Conservation (phyloP, 2,888 invertebrate species). For the Cetonia aurata region DNA sequence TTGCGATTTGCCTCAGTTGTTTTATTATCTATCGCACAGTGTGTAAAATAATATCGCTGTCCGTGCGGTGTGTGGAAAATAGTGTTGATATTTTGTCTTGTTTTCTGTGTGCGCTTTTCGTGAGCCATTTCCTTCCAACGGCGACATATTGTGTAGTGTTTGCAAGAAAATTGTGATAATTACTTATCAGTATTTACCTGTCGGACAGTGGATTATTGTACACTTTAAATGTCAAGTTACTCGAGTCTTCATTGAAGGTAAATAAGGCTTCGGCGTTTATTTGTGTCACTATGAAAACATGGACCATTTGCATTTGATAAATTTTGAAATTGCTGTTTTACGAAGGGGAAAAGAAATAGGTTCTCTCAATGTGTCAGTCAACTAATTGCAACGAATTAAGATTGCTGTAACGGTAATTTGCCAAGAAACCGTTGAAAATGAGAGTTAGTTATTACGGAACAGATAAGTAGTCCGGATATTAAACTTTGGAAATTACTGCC, state of each 20-base stretch:
- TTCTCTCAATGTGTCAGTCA: neutral
- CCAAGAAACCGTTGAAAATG: constrained; percentile 13
- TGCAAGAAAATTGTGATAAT: constrained; percentile 32
- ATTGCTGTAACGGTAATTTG: constrained; percentile 6
- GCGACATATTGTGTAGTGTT: constrained; percentile 34
- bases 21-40: constrained; percentile 2
- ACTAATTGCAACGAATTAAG: neutral
- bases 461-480: constrained; percentile 37
- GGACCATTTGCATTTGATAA: constrained; percentile 30
- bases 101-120: constrained; percentile 20
- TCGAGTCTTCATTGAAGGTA: constrained; percentile 24
- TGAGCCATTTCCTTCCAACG: constrained; percentile 24
- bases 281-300: constrained; percentile 14
- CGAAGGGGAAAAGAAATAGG: too few relatives aligned
- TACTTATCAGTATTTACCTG: constrained; percentile 33
- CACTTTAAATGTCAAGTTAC: constrained; percentile 39
- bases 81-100: constrained; percentile 15
- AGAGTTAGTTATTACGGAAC: constrained; percentile 31
- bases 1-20: neutral
- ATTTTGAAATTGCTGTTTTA: neutral
- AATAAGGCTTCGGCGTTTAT: neutral
- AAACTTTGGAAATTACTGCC: constrained; percentile 32
- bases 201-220: constrained; percentile 19
- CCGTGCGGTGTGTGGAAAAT: constrained; percentile 8
- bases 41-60: constrained; percentile 27